A percentile compares a stretch with the other conserved stretches of the same genome.
Evolutionary conservation across 1,140 invertebrate species (phyloP).

Genomic region (Drosophila kohkoa): DNA sequence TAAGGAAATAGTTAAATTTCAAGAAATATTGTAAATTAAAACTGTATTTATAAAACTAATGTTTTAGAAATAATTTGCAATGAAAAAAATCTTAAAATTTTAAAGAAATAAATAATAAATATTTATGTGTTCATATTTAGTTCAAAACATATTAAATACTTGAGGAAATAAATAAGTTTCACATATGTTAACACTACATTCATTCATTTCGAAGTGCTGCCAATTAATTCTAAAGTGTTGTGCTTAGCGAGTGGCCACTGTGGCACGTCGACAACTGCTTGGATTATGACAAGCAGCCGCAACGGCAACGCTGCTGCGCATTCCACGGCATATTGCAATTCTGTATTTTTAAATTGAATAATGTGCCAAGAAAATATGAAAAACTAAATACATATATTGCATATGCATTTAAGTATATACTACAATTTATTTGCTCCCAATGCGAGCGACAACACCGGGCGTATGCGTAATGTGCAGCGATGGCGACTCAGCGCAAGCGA

Average conservation of each 20-base stretch:
- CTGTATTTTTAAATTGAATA: constrained; percentile 82
- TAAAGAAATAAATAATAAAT: no score
- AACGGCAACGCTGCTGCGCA: constrained; percentile 65
- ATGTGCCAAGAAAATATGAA: constrained; percentile 79
- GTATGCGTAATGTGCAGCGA: constrained; percentile 41
- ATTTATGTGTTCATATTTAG: no score
- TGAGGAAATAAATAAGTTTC: no score
- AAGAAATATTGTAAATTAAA: no score
- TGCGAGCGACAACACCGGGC: constrained; percentile 30
- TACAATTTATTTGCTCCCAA: constrained; percentile 2
- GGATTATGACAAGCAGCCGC: constrained; percentile 78
- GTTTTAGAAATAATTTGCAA: no score
- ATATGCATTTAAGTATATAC: constrained; percentile 11
- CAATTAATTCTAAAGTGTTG: neutral
- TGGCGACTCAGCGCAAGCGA: constrained; percentile 19
- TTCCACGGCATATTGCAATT: constrained; percentile 76
- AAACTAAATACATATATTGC: constrained; percentile 53
- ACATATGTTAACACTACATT: neutral
- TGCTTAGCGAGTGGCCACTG: constrained; percentile 24
- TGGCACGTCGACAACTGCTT: constrained; percentile 72
- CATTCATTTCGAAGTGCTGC: neutral
- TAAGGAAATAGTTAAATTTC: no score
- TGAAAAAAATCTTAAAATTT: no score
- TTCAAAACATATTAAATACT: no score
- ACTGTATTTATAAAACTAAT: no score